These are phyloP conservation scores for Trichosurus vulpecula DNA, from an alignment of 2,797 vertebrate species.

Conservation along the genomic window DNA sequence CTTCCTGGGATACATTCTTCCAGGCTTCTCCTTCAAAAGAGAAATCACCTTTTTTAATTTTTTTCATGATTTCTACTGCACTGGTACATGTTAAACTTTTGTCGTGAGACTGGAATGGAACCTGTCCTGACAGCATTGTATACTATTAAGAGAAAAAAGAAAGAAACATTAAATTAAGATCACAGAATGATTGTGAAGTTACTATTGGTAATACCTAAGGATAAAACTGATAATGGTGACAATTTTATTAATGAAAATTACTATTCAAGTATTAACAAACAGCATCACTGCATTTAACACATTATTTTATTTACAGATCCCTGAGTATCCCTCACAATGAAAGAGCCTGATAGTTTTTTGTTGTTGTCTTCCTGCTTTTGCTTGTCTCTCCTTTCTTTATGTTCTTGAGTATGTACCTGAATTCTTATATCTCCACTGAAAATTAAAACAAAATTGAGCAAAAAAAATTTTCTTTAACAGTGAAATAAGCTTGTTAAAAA, in stretches of 20 bases:
- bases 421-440: neutral
- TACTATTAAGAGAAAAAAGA: slow-evolving; percentile 86
- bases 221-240: neutral
- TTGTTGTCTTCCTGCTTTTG: neutral
- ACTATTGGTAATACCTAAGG: neutral
- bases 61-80: slow-evolving; percentile 98
- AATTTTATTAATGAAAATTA: neutral
- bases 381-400: neutral
- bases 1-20: slow-evolving; percentile 97
- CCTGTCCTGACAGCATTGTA: slow-evolving; percentile 98
- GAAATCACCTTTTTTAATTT: slow-evolving; percentile 98
- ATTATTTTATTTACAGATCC: neutral
- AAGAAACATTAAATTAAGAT: slow-evolving; percentile 35
- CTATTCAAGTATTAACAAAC: neutral
- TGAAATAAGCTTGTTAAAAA: neutral
- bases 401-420: neutral
- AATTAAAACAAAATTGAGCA: neutral
- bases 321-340: neutral
- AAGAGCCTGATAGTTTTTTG: neutral
- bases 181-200: slow-evolving; percentile 25
- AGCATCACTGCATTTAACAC: neutral
- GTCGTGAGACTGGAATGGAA: slow-evolving; percentile 97
- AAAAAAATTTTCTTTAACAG: neutral
- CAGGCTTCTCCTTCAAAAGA: slow-evolving; percentile 97
- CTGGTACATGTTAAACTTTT: slow-evolving; percentile 94